Evolutionary conservation across 2,797 vertebrate genomes (phyloP).

Genomic region (Tiaroga cobitis): DNA sequence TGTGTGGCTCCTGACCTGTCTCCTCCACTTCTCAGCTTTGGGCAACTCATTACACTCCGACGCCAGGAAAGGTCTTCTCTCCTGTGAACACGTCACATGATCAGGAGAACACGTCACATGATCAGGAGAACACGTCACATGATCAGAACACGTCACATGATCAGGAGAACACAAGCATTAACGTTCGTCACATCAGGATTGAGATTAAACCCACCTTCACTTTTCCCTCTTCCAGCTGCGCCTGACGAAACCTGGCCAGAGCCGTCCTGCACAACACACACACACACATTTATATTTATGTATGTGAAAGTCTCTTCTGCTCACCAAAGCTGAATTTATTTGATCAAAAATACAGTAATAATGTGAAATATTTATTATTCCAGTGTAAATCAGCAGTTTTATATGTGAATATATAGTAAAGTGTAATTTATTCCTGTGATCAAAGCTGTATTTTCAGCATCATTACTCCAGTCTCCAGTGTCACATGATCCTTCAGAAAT

Average conservation of each 20-base stretch:
- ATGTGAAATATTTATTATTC: no score
- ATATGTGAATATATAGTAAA: no score
- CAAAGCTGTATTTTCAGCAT: no score
- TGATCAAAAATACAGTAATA: no score
- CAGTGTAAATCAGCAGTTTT: no score
- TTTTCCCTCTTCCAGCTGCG: slow-evolving; percentile 88
- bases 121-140: neutral
- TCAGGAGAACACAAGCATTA: neutral
- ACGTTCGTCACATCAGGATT: neutral
- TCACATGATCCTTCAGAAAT: no score
- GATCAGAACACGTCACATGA: neutral
- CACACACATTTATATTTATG: no score
- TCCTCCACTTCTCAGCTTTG: slow-evolving; percentile 96
- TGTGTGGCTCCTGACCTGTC: slow-evolving; percentile 79
- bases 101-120: neutral
- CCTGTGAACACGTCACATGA: slow-evolving; percentile 70
- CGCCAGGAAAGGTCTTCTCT: slow-evolving; percentile 91
- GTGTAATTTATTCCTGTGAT: no score
- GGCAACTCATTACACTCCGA: slow-evolving; percentile 94
- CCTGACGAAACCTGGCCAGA: slow-evolving; percentile 89
- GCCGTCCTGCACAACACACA: slow-evolving; percentile 78
- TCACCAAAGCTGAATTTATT: no score
- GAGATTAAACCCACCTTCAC: slow-evolving; percentile 78
- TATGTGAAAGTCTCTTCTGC: no score
- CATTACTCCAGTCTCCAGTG: no score